Conservation (phyloP, 2,797 vertebrate species). For the Gymnoscopelus microlampas region DNA sequence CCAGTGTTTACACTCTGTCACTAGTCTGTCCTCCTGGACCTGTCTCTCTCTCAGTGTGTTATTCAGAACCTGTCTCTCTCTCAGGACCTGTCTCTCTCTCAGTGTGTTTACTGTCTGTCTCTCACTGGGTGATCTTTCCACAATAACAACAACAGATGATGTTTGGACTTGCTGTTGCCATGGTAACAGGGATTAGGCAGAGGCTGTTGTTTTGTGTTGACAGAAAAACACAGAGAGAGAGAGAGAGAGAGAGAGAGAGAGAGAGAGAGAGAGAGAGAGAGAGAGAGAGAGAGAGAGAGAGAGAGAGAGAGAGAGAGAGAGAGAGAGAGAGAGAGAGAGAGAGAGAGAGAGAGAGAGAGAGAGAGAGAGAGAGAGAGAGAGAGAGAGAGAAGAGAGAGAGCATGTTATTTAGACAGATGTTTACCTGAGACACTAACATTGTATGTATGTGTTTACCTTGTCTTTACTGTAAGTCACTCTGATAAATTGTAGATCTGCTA, state of each 20-base stretch:
- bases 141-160: slow-evolving; percentile 98
- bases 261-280: background rate
- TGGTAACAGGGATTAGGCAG: slow-evolving; percentile 91
- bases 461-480: too few relatives aligned
- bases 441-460: too few relatives aligned
- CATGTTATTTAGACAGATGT: too few relatives aligned
- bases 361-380: background rate
- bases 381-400: too few relatives aligned
- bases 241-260: slow-evolving; percentile 22
- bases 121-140: slow-evolving; percentile 74
- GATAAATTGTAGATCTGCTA: too few relatives aligned
- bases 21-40: slow-evolving; percentile 69
- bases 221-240: slow-evolving; percentile 85
- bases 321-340: slow-evolving; percentile 69
- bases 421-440: too few relatives aligned
- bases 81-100: slow-evolving; percentile 7
- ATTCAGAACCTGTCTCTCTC: too few relatives aligned
- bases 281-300: too few relatives aligned
- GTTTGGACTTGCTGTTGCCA: slow-evolving; percentile 96
- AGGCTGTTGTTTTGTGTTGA: slow-evolving; percentile 86
- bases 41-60: too few relatives aligned
- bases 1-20: slow-evolving; percentile 83
- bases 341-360: too few relatives aligned
- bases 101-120: slow-evolving; percentile 70
- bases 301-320: background rate